phyloP scores from a whole-genome alignment of 2,113 vertebrate species.

The Asarcornis scutulata region DNA sequence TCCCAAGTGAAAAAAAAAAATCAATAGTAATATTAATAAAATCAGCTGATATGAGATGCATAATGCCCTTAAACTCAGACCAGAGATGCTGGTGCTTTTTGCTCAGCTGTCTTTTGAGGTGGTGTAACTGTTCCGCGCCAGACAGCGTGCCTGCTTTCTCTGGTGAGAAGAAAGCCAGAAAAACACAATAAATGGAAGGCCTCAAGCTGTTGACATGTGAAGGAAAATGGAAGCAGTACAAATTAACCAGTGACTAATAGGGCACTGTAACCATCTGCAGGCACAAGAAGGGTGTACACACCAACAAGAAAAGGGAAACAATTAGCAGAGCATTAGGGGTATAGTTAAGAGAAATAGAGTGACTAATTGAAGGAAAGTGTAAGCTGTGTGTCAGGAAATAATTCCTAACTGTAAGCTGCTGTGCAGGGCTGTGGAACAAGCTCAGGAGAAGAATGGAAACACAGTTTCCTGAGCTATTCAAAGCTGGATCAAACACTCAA shows the following conservation, averaged over 20 bases:
- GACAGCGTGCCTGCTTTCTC: not conserved
- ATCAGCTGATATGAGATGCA: not conserved
- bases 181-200: not conserved
- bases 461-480: constrained; percentile 9
- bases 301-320: constrained; percentile 19
- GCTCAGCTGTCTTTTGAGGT: not conserved
- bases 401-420: not conserved
- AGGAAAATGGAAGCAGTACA: not conserved
- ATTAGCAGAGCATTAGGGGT: not conserved
- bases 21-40: too few species aligned
- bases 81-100: not conserved
- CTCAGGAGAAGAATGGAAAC: not conserved
- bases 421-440: not conserved
- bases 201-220: constrained; percentile 1
- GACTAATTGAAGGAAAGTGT: constrained; percentile 51
- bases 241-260: constrained; percentile 29
- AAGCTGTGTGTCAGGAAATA: constrained; percentile 51
- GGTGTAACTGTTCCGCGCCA: not conserved
- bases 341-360: constrained; percentile 28
- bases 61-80: not conserved
- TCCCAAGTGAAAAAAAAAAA: not conserved
- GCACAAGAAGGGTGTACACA: not conserved
- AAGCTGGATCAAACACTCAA: not conserved
- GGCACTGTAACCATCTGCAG: not conserved
- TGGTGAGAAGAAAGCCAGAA: not conserved